Conservation (phyloP, 2,113 vertebrate species). For the Prinia subflava region DNA sequence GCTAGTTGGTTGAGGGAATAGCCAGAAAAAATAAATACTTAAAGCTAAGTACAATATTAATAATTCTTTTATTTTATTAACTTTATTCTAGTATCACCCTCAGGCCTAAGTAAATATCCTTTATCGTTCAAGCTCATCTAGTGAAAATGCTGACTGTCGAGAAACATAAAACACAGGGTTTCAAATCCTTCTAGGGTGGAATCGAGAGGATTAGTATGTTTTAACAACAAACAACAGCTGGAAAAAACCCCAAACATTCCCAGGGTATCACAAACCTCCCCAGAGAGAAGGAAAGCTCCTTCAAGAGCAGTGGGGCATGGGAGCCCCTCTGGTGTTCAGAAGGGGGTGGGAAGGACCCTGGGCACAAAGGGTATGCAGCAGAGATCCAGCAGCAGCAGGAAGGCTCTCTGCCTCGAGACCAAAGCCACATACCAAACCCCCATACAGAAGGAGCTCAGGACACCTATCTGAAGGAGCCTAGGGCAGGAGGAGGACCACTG, state of each 20-base stretch:
- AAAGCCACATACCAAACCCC: neutral
- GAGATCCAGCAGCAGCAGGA: neutral
- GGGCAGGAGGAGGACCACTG: fast-evolving
- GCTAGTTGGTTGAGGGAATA: neutral
- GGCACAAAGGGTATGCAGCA: no score
- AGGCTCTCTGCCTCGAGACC: neutral
- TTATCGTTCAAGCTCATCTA: neutral
- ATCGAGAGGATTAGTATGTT: neutral
- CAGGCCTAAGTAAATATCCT: neutral
- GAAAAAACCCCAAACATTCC: neutral
- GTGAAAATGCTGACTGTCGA: neutral
- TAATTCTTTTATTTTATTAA: neutral
- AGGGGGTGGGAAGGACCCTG: neutral
- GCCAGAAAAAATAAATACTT: neutral
- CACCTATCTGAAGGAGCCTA: neutral
- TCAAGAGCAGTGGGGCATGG: neutral
- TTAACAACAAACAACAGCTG: neutral
- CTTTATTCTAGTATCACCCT: neutral
- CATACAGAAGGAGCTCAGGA: neutral
- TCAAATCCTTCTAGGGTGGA: neutral
- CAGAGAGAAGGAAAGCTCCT: neutral
- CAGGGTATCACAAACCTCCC: neutral
- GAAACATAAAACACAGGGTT: neutral
- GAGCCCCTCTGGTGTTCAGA: neutral
- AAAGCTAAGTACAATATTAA: neutral